A percentile compares a stretch with the other conserved stretches of the same genome.
Conservation (phyloP, 2,888 invertebrate genomes). For the Synergus umbraculus region DNA sequence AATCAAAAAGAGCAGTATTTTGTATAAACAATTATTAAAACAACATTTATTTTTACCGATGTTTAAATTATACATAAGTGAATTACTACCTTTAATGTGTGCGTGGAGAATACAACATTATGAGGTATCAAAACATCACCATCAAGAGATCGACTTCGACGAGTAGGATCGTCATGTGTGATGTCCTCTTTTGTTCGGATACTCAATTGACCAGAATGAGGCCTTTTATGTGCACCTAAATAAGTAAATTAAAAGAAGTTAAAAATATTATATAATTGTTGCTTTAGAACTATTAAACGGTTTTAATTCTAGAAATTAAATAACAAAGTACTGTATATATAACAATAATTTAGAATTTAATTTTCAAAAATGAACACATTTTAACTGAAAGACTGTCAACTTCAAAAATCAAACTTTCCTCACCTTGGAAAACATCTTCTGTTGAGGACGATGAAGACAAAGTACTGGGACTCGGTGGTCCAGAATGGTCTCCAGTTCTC, state of each 20-base stretch:
- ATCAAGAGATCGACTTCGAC: conserved; percentile 69
- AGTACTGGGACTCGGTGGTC: conserved; percentile 79
- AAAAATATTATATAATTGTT: conserved; percentile 45
- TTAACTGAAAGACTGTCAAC: not conserved
- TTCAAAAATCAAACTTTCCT: not conserved
- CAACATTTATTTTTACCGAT: no score
- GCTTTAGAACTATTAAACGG: no score
- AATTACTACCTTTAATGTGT: conserved; percentile 1
- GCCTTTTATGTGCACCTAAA: conserved; percentile 53
- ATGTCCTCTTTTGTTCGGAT: conserved; percentile 46
- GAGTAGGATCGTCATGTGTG: conserved; percentile 58
- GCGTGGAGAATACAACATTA: conserved; percentile 34
- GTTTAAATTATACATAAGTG: not conserved
- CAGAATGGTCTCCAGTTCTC: conserved; percentile 78
- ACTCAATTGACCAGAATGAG: conserved; percentile 47
- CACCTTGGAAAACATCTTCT: conserved; percentile 39
- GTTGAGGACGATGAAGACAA: conserved; percentile 51
- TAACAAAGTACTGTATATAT: no score
- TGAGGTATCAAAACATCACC: conserved; percentile 58
- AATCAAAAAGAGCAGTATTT: not conserved
- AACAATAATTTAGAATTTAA: not conserved
- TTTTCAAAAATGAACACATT: not conserved
- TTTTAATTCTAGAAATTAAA: no score
- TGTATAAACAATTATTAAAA: not conserved
- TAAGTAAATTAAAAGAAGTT: conserved; percentile 63